Conservation (phyloP, 2,888 invertebrate species). For the Ophion ellenae region DNA sequence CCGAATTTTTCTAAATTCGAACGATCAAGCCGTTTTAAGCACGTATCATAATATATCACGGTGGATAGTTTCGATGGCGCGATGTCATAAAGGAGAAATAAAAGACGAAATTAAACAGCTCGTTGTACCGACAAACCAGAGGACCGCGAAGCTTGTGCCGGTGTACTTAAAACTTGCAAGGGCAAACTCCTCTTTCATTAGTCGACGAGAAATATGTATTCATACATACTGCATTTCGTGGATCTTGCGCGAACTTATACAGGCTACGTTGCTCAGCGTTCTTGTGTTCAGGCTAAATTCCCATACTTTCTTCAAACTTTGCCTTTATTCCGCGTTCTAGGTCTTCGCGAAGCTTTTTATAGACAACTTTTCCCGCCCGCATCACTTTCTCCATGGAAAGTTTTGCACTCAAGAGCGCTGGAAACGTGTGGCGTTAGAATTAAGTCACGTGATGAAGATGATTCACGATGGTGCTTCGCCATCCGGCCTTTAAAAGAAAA, state of each 20-base stretch:
- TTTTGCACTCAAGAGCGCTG: constrained; percentile 33
- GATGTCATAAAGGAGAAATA: neutral
- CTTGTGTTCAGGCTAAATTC: constrained; percentile 24
- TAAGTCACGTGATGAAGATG: constrained; percentile 34
- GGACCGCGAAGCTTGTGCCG: constrained; percentile 41
- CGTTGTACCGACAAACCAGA: constrained; percentile 25
- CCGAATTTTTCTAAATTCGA: too few relatives aligned
- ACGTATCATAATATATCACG: neutral
- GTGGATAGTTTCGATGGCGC: neutral
- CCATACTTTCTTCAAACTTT: constrained; percentile 47
- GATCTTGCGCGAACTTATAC: constrained; percentile 45
- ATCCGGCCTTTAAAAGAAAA: neutral
- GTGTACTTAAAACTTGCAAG: constrained; percentile 72
- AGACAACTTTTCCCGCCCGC: constrained; percentile 12
- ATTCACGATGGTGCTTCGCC: constrained; percentile 9
- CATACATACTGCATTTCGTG: constrained; percentile 27
- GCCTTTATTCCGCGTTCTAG: constrained; percentile 35
- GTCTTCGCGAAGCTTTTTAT: constrained; percentile 36
- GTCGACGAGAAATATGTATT: constrained; percentile 13
- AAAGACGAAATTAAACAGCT: constrained; percentile 30
- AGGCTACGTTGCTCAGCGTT: constrained; percentile 23
- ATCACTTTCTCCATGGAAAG: constrained; percentile 34
- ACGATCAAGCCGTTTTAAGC: too few relatives aligned
- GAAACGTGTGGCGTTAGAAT: constrained; percentile 32
- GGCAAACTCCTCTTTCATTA: constrained; percentile 67